A percentile compares a stretch with the other conserved stretches of the same genome.
Conservation (phyloP, 2,888 invertebrate genomes). For the Cremastinae sp. region DNA sequence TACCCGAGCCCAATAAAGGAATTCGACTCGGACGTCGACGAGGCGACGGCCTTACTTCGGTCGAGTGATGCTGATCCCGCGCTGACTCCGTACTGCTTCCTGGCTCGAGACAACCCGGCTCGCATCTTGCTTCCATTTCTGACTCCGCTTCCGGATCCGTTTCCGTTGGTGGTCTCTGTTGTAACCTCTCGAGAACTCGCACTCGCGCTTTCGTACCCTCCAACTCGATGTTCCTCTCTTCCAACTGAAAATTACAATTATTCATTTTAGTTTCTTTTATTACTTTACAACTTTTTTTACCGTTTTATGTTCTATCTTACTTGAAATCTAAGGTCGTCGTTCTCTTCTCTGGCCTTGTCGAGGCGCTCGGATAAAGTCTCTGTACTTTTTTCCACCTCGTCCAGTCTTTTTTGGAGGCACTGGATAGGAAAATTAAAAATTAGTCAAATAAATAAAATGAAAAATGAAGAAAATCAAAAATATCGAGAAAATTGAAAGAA, state of each 20-base stretch:
- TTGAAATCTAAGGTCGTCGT: slow-evolving; percentile 91
- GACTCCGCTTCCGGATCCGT: slow-evolving; percentile 78
- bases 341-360: slow-evolving; percentile 88
- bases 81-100: slow-evolving; percentile 86
- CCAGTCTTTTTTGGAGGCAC: slow-evolving; percentile 88
- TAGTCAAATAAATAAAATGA: too few relatives aligned
- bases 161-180: slow-evolving; percentile 80
- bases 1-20: slow-evolving; percentile 82
- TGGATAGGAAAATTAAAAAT: slow-evolving; percentile 78
- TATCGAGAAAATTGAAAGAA: too few relatives aligned
- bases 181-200: slow-evolving; percentile 85
- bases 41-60: slow-evolving; percentile 77
- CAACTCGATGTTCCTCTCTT: slow-evolving; percentile 90
- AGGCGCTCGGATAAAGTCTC: slow-evolving; percentile 85
- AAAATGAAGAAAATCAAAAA: too few relatives aligned
- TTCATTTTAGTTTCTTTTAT: neutral
- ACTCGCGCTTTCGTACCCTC: slow-evolving; percentile 91
- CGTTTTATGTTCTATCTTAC: slow-evolving; percentile 79
- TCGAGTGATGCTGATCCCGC: slow-evolving; percentile 80
- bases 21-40: slow-evolving; percentile 86
- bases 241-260: slow-evolving; percentile 83
- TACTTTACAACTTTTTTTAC: neutral
- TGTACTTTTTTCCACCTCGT: slow-evolving; percentile 86
- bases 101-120: slow-evolving; percentile 81
- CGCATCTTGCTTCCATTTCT: slow-evolving; percentile 77